Percentiles rank a stretch among this genome's conserved stretches.
phyloP scores from a whole-genome alignment of 2,797 vertebrate genomes.

The Danio jaintianensis region DNA sequence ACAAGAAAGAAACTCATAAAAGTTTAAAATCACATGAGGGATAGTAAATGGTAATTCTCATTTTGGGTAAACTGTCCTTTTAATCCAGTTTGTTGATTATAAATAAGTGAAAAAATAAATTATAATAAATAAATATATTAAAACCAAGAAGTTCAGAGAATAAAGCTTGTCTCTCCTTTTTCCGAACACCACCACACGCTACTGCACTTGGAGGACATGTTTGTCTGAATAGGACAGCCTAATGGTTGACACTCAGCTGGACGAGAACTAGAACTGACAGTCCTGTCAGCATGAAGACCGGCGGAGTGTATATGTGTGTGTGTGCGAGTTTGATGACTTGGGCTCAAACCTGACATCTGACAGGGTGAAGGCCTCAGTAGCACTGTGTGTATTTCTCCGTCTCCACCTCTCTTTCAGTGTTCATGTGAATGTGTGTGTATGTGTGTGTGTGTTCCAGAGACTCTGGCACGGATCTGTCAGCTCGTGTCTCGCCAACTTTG shows the following conservation, averaged over 20 bases:
- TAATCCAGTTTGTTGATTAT: too few relatives aligned
- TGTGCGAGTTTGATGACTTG: constrained; percentile 4
- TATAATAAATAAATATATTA: too few relatives aligned
- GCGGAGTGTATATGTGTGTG: neutral
- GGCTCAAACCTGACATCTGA: constrained; percentile 36
- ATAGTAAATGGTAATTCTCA: too few relatives aligned
- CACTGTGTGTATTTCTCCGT: constrained; percentile 9
- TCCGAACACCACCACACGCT: neutral
- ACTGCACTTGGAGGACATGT: constrained; percentile 26
- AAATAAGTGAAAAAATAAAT: too few relatives aligned
- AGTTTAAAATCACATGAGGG: too few relatives aligned
- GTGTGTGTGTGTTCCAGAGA: constrained; percentile 16
- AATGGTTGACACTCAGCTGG: constrained; percentile 27
- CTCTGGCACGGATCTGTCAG: constrained; percentile 75
- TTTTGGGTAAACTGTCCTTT: too few relatives aligned
- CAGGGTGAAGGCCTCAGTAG: constrained; percentile 16
- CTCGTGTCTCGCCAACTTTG: constrained; percentile 75
- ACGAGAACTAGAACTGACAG: constrained; percentile 42
- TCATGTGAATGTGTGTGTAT: constrained; percentile 21
- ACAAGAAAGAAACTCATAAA: too few relatives aligned
- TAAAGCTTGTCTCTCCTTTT: neutral
- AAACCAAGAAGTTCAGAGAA: neutral
- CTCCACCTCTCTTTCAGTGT: constrained; percentile 18
- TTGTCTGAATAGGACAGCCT: constrained; percentile 33
- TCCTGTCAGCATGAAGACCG: constrained; percentile 33